Percentiles rank a stretch among this genome's conserved stretches.
Conservation (phyloP, 1,140 invertebrate genomes). For the Bombus superbus region DNA sequence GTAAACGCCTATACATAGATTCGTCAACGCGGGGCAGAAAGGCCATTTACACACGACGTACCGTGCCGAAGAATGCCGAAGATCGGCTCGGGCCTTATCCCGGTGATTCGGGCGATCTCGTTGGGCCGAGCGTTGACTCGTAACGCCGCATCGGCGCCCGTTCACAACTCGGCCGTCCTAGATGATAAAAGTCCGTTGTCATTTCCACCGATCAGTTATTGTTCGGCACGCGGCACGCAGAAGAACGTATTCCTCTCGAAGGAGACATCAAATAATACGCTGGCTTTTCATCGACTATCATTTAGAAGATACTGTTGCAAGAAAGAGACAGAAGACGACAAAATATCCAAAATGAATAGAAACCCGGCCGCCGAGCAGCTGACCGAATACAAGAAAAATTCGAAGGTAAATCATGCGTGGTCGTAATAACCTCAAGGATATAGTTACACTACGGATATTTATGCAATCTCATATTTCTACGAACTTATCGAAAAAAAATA, state of each 20-base stretch:
- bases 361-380: conserved; percentile 88
- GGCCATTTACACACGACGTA: background rate
- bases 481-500: too few relatives aligned
- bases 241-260: background rate
- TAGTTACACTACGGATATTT: background rate
- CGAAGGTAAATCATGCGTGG: conserved; percentile 82
- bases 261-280: background rate
- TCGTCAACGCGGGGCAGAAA: background rate
- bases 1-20: background rate
- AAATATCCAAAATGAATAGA: conserved; percentile 61
- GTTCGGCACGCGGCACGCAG: background rate
- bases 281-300: background rate
- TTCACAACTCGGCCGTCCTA: conserved; percentile 9
- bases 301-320: conserved; percentile 21
- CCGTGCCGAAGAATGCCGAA: conserved; percentile 52
- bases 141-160: background rate
- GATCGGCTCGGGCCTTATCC: conserved; percentile 6
- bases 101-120: conserved; percentile 18
- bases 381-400: conserved; percentile 85
- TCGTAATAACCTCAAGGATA: background rate
- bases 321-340: background rate
- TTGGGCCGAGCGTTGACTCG: background rate
- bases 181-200: conserved; percentile 64
- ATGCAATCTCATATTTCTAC: too few relatives aligned
- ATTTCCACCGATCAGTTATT: conserved; percentile 41